A percentile compares a stretch with the other conserved stretches of the same genome.
phyloP scores from a whole-genome alignment of 2,113 vertebrate species.

The Capreolus pygargus region DNA sequence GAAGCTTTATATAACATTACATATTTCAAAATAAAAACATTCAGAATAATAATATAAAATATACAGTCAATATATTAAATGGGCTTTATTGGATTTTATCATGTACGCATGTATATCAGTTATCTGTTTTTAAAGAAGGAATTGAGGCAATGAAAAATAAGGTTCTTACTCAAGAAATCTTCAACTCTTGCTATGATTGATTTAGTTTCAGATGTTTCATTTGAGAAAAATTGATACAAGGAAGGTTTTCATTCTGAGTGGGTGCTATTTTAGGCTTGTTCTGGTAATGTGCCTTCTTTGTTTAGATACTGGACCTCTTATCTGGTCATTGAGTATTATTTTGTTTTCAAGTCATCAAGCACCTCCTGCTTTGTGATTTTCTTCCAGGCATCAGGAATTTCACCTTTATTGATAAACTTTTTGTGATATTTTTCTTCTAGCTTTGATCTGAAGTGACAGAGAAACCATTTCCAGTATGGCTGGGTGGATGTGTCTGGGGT shows the following conservation, averaged over 20 bases:
- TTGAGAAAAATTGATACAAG: neutral
- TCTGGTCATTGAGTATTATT: neutral
- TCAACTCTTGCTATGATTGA: neutral
- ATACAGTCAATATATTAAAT: neutral
- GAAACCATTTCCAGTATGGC: conserved; percentile 85
- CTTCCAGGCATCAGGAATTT: conserved; percentile 66
- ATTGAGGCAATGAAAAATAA: neutral
- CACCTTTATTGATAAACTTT: conserved; percentile 56
- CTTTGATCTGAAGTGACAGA: conserved; percentile 76
- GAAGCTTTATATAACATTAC: neutral
- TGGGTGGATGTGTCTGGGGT: conserved; percentile 74
- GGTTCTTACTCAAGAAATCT: neutral
- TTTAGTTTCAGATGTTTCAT: neutral
- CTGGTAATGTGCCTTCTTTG: neutral
- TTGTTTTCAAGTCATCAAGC: conserved; percentile 38
- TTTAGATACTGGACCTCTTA: neutral
- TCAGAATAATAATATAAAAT: neutral
- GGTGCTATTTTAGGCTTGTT: neutral
- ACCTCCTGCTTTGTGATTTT: conserved; percentile 57
- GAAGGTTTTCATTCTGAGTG: neutral
- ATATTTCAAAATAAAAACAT: neutral
- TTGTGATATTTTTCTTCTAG: conserved; percentile 48
- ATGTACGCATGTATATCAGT: neutral
- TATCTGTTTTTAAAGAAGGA: conserved; percentile 8
- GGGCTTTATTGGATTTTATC: neutral